A percentile compares a stretch with the other conserved stretches of the same genome.
Conservation (phyloP, 2,888 invertebrate genomes). For the Cynaeus angustus region DNA sequence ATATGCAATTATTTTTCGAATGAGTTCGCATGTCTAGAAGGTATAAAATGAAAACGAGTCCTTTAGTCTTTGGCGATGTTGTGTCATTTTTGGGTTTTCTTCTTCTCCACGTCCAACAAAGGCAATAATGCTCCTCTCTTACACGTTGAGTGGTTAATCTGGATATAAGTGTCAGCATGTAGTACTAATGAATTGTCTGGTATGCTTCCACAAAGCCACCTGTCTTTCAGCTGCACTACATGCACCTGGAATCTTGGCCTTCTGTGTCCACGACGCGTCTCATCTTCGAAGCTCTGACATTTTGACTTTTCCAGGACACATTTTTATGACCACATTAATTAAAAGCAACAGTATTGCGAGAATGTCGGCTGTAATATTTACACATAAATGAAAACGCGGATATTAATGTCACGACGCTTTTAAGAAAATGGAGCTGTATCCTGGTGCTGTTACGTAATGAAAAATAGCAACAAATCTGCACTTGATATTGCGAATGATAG, state of each 20-base stretch:
- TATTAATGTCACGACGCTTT: slow-evolving; percentile 19
- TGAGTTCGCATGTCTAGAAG: too few relatives aligned
- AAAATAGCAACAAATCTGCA: slow-evolving; percentile 4
- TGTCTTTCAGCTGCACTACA: slow-evolving; percentile 62
- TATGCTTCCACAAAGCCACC: slow-evolving; percentile 61
- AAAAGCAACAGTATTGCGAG: not conserved
- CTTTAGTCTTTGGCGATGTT: too few relatives aligned
- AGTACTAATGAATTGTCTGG: slow-evolving; percentile 62
- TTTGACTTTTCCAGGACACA: slow-evolving; percentile 1
- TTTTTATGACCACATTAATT: not conserved
- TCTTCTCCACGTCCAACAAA: too few relatives aligned
- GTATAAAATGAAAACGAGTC: too few relatives aligned
- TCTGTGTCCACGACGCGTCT: slow-evolving; percentile 11
- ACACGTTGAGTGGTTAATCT: slow-evolving; percentile 54
- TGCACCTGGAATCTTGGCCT: slow-evolving; percentile 54
- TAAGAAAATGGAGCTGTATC: slow-evolving; percentile 3
- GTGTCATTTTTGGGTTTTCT: too few relatives aligned
- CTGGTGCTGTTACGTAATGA: slow-evolving; percentile 6
- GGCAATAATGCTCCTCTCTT: not conserved
- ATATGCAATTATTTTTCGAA: too few relatives aligned
- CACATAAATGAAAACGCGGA: slow-evolving; percentile 29
- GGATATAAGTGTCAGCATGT: slow-evolving; percentile 58
- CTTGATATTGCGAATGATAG: slow-evolving; percentile 5
- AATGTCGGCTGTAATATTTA: slow-evolving; percentile 1
- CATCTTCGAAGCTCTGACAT: slow-evolving; percentile 12